Conservation (phyloP, 2,797 vertebrate species). For the Fundulus diaphanus region DNA sequence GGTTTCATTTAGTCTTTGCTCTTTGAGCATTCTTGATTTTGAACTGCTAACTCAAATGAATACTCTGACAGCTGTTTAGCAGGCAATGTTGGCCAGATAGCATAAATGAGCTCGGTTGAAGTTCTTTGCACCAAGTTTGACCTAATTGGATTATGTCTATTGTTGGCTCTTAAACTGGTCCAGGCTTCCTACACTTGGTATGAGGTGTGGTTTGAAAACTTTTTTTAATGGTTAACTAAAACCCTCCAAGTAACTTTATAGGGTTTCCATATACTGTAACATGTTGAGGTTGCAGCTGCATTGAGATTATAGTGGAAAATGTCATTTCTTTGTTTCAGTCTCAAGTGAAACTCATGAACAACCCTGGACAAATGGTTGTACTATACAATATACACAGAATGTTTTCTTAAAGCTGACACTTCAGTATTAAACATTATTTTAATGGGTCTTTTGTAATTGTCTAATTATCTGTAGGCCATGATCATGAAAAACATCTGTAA, state of each 20-base stretch:
- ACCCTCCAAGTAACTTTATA: background rate
- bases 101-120: background rate
- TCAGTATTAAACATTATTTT: no score
- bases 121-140: background rate
- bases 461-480: no score
- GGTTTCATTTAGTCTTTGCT: background rate
- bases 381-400: no score
- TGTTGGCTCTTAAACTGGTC: background rate
- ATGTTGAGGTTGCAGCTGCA: background rate
- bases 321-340: background rate
- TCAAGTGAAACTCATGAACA: background rate
- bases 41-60: background rate
- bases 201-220: background rate
- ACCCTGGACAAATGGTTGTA: background rate
- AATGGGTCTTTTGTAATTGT: no score
- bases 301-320: background rate
- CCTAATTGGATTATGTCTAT: no score
- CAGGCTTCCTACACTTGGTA: background rate
- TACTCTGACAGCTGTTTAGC: background rate
- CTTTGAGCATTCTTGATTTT: background rate
- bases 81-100: background rate
- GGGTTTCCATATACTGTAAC: background rate
- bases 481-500: no score
- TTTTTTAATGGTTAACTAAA: background rate
- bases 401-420: no score